Evolutionary conservation across 2,113 vertebrate genomes (phyloP).

Genomic region (Gasterosteus nipponicus): DNA sequence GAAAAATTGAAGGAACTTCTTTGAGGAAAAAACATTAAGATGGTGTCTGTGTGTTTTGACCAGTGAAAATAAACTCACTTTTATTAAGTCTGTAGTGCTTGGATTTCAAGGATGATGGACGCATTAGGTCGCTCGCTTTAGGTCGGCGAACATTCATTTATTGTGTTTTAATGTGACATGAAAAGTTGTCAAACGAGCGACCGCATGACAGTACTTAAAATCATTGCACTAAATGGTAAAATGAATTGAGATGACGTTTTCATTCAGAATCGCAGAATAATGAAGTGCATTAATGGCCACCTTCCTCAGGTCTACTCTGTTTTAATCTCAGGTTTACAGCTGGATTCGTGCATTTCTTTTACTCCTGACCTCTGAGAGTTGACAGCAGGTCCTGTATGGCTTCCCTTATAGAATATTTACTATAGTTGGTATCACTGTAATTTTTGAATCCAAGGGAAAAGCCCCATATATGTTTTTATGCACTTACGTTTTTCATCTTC

Average conservation of each 20-base stretch:
- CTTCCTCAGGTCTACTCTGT: neutral
- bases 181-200: neutral
- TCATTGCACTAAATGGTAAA: neutral
- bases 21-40: neutral
- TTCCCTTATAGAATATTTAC: too few relatives aligned
- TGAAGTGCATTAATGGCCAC: neutral
- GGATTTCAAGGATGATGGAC: neutral
- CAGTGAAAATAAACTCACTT: constrained; percentile 58
- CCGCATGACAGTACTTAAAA: neutral
- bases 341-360: too few relatives aligned
- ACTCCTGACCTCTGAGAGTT: too few relatives aligned
- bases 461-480: too few relatives aligned
- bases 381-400: too few relatives aligned
- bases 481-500: too few relatives aligned
- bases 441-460: too few relatives aligned
- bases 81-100: constrained; percentile 35
- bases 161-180: neutral
- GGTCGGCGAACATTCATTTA: neutral
- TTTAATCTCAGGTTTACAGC: too few relatives aligned
- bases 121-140: too few relatives aligned
- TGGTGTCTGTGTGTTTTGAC: constrained; percentile 49
- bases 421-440: too few relatives aligned
- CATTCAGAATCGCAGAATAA: neutral
- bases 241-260: neutral
- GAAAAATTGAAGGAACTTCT: too few relatives aligned